Base-by-base conservation (phyloP, 2,797 vertebrate species). In the Eulemur mongoz region DNA sequence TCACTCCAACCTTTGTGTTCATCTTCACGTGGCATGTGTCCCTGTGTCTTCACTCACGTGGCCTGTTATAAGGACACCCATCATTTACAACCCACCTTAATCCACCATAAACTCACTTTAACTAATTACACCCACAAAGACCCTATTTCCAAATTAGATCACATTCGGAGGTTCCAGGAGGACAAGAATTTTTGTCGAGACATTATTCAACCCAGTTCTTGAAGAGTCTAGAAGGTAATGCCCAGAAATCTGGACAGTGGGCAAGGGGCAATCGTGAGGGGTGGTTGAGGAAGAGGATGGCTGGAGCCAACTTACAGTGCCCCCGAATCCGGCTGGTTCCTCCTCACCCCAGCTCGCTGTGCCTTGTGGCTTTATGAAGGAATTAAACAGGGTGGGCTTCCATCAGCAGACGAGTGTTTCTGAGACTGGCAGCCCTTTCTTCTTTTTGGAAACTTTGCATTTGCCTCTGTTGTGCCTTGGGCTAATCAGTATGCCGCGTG, bases 401-500 rank as follows among this genome's bases (percentile, higher is more conserved):
- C 14, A 1, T 38, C 30, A 7, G 38, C 48, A 76, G 70, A 78
- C 75, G 67, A 83, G 76, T 38, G 25, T 87, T 85, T 82, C 93
- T 14, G 12, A 92, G 89, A 20, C 5, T 43, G 25, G 85, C 72
- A 87, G 75, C n/a, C 78, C 96, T 93, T 93, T 92, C 73, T 48
- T 43, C 52, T 79, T 94, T n/a, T 92, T 10, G 70, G 25, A 89
- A 95, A 32, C 83, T 94, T n/a, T 93, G 78, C 43, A 15, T 87
- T 94, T 73, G 88, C 59, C 82, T 95, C 95, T 81, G 9, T 75
- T 54, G 63, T 73, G 91, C 76, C 50, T 88, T 32, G 50, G 8
- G 86, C 86, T 95, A 57, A 91, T 97, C 73, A 35, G 93, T 80
- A 95, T 92, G 94, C 69, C 1, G 30, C 15, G 9, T 54, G 87